These are phyloP conservation scores for Ornithorhynchus anatinus DNA, from an alignment of 2,113 vertebrate species.

Conservation along the genomic window DNA sequence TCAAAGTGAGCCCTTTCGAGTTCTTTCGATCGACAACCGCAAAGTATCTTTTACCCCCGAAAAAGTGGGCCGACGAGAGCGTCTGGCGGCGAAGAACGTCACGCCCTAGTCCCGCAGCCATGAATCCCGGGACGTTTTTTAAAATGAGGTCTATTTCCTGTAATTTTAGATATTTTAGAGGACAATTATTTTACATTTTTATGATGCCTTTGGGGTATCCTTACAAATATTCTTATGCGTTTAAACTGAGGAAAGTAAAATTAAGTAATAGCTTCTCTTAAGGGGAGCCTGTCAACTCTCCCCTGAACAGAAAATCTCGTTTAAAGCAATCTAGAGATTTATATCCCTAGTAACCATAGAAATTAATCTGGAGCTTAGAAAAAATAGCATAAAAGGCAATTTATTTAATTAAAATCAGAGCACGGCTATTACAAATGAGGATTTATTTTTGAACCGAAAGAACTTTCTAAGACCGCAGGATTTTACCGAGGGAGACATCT, in stretches of 20 bases:
- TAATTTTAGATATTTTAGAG: conserved; percentile 72
- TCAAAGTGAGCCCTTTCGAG: background rate
- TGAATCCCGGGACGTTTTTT: conserved; percentile 59
- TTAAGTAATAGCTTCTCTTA: conserved; percentile 74
- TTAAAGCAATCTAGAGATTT: conserved; percentile 69
- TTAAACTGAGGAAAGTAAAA: conserved; percentile 75
- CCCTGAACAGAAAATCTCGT: conserved; percentile 64
- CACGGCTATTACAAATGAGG: conserved; percentile 59
- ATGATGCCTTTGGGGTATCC: conserved; percentile 74
- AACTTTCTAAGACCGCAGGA: conserved; percentile 34
- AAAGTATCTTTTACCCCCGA: conserved; percentile 1
- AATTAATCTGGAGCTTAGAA: conserved; percentile 71
- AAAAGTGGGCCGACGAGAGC: conserved; percentile 47
- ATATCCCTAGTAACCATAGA: conserved; percentile 69
- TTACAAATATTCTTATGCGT: conserved; percentile 74
- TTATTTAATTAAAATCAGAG: conserved; percentile 76
- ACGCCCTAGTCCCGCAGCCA: conserved; percentile 43
- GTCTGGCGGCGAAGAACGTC: conserved; percentile 47
- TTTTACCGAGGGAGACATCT: conserved; percentile 60
- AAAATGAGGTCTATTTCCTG: conserved; percentile 68
- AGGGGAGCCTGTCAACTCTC: conserved; percentile 64
- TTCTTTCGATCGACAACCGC: conserved; percentile 2
- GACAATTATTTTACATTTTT: conserved; percentile 76
- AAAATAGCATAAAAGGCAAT: conserved; percentile 62
- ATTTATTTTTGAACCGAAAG: conserved; percentile 41